Base-by-base conservation (phyloP, 2,888 invertebrate genomes). In the Leptopilina syphax region DNA sequence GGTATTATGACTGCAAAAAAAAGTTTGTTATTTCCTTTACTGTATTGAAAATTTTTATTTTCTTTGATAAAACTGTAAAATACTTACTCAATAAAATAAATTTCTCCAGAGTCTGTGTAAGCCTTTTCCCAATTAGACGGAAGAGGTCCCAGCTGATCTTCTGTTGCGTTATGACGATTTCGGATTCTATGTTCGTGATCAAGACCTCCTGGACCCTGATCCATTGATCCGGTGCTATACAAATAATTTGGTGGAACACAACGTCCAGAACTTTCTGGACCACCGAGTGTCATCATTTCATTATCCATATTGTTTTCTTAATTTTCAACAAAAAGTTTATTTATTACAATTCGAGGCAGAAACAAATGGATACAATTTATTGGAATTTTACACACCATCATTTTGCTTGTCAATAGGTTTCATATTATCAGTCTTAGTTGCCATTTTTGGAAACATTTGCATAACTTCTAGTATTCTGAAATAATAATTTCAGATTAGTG, bases 81-180 rank as follows among this genome's bases (percentile, higher is more conserved):
- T 85, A 95, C 96, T 94, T 93, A 97, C 98, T 99, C 98, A 87
- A 99, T 99, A 90, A 98, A 99, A 93, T 99, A 99, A 81, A 97
- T 96, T 93, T 99, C 98, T 87, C 99, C 99, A 82, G 97, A 97
- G 85, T 98, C 98, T 12, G 99, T 98, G 90, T 96, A 98, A 4
- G 98, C 98, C 91, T 98, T 97, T 92, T 99, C 99, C 99, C 99
- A 99, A 93, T 98, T 98, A 5, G 96, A 94, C 79, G 99, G 99
- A 85, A 99, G 93, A 1, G 98, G 97, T 24, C 98, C 98, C 79
- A 98, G 93, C 84, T 96, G 96, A 90, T 96, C 96, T 84, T 95
- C 95, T 84, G 95, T 95, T 81, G 95, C 95, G 88, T 94, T 94
- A 87, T 94, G 94, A 81, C 92, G 87, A 80, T 86, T 89, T 65